phyloP scores from a whole-genome alignment of 2,113 vertebrate species.

The Puffinus mauretanicus region DNA sequence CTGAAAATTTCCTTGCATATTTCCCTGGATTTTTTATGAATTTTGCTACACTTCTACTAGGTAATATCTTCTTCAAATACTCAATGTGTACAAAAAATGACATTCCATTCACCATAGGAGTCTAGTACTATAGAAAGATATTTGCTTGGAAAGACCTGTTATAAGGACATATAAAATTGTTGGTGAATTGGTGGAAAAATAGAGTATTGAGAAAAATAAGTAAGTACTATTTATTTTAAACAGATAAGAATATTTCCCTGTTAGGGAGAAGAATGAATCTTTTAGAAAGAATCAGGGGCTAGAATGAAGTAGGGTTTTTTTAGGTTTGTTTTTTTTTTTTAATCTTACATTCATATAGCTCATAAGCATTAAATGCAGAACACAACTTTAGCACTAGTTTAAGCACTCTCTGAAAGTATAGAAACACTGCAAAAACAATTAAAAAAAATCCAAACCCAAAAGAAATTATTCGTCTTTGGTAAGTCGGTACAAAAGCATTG shows the following conservation, averaged over 20 bases:
- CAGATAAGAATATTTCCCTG: neutral
- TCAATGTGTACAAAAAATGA: neutral
- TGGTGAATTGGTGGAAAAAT: neutral
- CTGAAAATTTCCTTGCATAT: neutral
- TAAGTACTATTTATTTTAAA: neutral
- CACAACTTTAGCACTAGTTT: neutral
- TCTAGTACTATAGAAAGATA: neutral
- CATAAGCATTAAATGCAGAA: neutral
- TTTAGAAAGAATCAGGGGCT: neutral
- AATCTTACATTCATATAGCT: neutral
- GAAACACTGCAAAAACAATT: neutral
- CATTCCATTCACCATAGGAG: neutral
- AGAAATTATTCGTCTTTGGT: slow-evolving; percentile 9
- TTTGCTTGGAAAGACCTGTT: neutral
- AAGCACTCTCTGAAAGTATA: neutral
- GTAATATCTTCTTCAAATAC: neutral
- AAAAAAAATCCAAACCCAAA: neutral
- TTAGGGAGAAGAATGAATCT: neutral
- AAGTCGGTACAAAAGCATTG: slow-evolving; percentile 6
- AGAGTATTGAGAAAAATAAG: neutral
- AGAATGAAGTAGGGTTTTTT: neutral
- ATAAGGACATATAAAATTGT: neutral
- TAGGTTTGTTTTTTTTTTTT: too few species aligned
- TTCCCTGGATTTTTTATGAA: neutral
- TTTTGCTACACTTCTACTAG: neutral